Evolutionary conservation across 2,113 vertebrate species (phyloP), one percentile per base, ranked within the genome.

Genomic region (Anthoscopus minutus): DNA sequence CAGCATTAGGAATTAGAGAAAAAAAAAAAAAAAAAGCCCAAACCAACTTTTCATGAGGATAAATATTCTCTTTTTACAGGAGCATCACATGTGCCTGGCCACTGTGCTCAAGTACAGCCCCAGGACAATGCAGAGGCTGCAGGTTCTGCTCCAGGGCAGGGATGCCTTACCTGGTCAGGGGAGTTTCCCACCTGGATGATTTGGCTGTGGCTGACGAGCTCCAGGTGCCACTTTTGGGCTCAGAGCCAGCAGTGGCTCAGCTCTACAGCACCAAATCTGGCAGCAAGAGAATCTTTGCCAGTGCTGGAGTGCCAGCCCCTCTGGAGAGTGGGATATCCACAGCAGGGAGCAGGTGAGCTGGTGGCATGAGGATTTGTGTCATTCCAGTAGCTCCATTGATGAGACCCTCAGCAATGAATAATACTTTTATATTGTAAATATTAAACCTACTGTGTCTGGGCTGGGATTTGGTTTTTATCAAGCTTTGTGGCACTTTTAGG

Each of bases 61-160:
- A 88, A 97, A 97, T 96, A 45, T 95, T 88, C 23, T 97, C 54
- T 96, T 84, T 80, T 67, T 50, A 5, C 94, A 99, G 99, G 97
- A 94, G 66, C 98, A 97, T 76, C 98, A 94, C 89, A 98, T 99
- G 98, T 99, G 98, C 96, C 97, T 99, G 86, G 98, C 98, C 89
- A 98, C 98, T 7, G 97, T 98, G 92, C 98, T 99, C 44, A 98
- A 98, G 97, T 98, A 99, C 98, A 99, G 99, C 96, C 99, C 99
- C 81, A 97, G 94, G 93, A 98, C 98, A 2, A 93, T 99, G 60
- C 95, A 96, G 89, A 98, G 97, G 93, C 98, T 99, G 51, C 98
- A 86, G 83, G 95, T 81, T 15, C 98, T 99, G 82, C 98, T 98
- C 71, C 97, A 91, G 92, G 97, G 98, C 38, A 98, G 97, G 64